These are phyloP conservation scores for Malacoraja senta DNA, from an alignment of 2,797 vertebrate genomes.

Conservation along the genomic window DNA sequence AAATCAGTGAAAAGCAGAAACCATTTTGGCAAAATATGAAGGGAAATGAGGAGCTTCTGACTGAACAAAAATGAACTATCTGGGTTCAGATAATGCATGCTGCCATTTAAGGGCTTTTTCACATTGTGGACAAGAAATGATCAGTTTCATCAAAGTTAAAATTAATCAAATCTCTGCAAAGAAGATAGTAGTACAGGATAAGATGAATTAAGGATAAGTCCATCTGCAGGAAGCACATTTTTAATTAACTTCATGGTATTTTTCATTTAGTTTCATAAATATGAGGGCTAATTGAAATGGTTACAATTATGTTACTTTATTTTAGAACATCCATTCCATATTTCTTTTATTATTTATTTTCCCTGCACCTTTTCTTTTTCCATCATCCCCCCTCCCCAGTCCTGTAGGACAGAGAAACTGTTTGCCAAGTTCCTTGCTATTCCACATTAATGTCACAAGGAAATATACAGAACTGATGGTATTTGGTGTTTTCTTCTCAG, in stretches of 20 bases:
- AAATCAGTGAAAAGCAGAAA: neutral
- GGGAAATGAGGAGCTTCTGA: neutral
- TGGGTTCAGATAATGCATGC: neutral
- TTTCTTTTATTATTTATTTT: neutral
- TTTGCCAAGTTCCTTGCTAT: neutral
- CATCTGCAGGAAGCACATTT: neutral
- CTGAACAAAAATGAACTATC: neutral
- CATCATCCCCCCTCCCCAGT: neutral
- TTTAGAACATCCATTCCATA: neutral
- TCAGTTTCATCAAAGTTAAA: neutral
- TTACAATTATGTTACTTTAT: neutral
- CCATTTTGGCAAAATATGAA: constrained; percentile 22
- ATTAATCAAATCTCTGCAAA: neutral
- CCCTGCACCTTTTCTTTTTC: neutral
- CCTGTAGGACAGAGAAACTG: neutral
- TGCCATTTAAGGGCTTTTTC: neutral
- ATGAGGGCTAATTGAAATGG: neutral
- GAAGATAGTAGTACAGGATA: no score
- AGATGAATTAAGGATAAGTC: neutral
- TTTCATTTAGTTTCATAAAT: neutral
- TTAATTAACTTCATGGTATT: neutral
- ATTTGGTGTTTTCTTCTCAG: neutral
- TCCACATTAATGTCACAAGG: neutral
- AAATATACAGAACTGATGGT: neutral
- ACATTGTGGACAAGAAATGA: neutral